A percentile compares a stretch with the other conserved stretches of the same genome.
These are phyloP conservation scores for Addax nasomaculatus DNA, from an alignment of 2,113 vertebrate species.

Conservation along the genomic window DNA sequence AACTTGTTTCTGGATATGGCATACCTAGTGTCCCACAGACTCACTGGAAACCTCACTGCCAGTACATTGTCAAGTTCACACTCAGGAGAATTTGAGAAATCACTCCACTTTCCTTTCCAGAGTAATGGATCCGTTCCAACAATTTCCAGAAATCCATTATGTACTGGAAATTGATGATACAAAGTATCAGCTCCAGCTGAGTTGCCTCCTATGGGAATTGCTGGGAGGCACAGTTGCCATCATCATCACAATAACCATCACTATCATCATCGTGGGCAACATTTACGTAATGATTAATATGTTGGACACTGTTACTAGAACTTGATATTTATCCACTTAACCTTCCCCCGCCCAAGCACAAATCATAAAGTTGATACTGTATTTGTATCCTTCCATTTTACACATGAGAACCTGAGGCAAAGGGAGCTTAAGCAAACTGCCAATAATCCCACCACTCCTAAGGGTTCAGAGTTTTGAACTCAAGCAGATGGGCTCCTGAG, in stretches of 20 bases:
- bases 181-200: background rate
- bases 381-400: background rate
- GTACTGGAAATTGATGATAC: background rate
- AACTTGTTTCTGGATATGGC: background rate
- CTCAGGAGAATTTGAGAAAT: background rate
- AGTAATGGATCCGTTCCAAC: background rate
- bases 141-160: constrained; percentile 14
- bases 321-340: background rate
- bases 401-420: background rate
- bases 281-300: background rate
- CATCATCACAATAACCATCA: background rate
- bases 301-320: background rate
- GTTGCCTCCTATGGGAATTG: background rate
- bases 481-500: background rate
- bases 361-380: background rate
- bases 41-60: background rate
- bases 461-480: background rate
- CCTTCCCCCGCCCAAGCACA: background rate
- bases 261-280: background rate
- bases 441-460: background rate
- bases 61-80: background rate
- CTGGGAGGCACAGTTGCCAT: background rate
- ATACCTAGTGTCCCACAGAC: background rate
- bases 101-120: background rate
- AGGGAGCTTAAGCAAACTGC: background rate